Evolutionary conservation across 2,797 vertebrate species (phyloP).

Genomic region (Cryptoprocta ferox): DNA sequence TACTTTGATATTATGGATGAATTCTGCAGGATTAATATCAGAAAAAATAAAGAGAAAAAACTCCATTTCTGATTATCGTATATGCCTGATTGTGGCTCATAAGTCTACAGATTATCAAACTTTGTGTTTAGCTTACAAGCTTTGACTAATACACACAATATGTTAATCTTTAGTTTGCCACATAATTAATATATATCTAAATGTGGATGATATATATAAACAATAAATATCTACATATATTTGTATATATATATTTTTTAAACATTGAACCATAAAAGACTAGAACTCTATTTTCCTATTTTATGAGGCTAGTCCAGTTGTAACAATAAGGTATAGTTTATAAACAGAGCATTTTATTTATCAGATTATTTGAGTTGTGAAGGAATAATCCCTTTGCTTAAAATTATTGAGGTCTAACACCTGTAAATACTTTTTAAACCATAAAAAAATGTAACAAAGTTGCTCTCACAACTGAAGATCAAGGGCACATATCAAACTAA

Average conservation of each 20-base stretch:
- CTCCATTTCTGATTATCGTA: neutral
- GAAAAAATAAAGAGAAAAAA: neutral
- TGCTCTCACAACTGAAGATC: constrained; percentile 43
- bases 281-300: neutral
- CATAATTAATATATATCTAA: neutral
- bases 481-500: constrained; percentile 47
- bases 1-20: constrained; percentile 46
- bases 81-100: neutral
- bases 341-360: neutral
- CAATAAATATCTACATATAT: neutral
- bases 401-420: neutral
- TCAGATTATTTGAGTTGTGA: constrained; percentile 40
- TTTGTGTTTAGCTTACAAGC: neutral
- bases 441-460: constrained; percentile 4
- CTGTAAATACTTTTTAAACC: constrained; percentile 55
- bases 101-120: neutral
- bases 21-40: constrained; percentile 15
- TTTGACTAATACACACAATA: neutral
- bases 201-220: neutral
- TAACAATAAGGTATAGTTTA: neutral
- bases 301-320: neutral
- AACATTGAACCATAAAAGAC: neutral
- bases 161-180: constrained; percentile 12
- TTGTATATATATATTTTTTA: neutral
- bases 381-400: neutral